phyloP scores from a whole-genome alignment of 2,888 invertebrate genomes.

The Timema cristinae region DNA sequence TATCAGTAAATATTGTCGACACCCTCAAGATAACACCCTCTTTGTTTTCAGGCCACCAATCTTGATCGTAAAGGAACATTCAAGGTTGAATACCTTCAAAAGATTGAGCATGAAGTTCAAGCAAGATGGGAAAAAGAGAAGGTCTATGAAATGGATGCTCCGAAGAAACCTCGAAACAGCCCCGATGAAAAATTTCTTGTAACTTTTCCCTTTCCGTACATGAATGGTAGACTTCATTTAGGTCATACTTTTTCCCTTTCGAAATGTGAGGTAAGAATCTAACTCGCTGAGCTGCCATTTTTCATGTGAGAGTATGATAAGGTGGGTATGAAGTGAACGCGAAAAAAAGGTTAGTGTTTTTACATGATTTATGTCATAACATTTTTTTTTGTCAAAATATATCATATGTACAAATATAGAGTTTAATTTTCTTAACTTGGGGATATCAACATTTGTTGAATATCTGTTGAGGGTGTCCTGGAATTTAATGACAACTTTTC shows the following conservation, averaged over 20 bases:
- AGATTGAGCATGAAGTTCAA: constrained; percentile 85
- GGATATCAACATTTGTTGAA: too few species aligned
- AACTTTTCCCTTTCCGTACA: constrained; percentile 98
- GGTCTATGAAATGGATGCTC: constrained; percentile 80
- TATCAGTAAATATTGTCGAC: too few species aligned
- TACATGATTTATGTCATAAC: too few species aligned
- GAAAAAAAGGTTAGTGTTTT: too few species aligned
- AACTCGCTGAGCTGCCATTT: too few species aligned
- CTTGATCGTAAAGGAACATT: constrained; percentile 87
- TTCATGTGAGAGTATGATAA: too few species aligned
- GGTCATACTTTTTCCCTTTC: constrained; percentile 97
- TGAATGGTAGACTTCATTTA: constrained; percentile 97
- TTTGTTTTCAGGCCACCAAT: constrained; percentile 20
- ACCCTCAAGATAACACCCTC: neutral
- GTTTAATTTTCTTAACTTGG: too few species aligned
- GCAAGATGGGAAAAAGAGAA: constrained; percentile 78
- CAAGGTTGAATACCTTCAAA: constrained; percentile 87
- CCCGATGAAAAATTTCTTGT: constrained; percentile 80
- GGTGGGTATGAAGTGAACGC: too few species aligned
- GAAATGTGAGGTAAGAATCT: constrained; percentile 79
- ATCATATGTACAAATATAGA: too few species aligned
- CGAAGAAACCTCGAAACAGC: constrained; percentile 52
- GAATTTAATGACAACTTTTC: too few species aligned
- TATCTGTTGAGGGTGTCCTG: too few species aligned
- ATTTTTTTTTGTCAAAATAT: too few species aligned